These are phyloP conservation scores for Periphyllus acericola DNA, from an alignment of 2,888 invertebrate species.

Conservation along the genomic window DNA sequence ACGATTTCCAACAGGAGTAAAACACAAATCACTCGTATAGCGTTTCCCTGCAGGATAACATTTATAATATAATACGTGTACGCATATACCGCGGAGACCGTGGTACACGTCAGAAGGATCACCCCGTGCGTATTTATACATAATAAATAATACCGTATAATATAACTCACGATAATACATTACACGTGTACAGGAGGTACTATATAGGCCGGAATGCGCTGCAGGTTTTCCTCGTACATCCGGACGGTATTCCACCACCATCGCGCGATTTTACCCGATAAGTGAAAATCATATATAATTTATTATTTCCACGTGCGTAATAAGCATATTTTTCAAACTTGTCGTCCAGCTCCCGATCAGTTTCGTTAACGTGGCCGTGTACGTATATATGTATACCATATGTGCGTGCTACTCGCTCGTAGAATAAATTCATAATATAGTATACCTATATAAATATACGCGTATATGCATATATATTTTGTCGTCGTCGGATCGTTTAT, in stretches of 20 bases:
- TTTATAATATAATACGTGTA: no score
- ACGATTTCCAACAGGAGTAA: no score
- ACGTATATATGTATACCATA: background rate
- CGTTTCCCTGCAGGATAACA: no score
- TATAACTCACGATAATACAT: no score
- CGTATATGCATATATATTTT: background rate
- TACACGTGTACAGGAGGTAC: no score
- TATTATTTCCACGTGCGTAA: background rate
- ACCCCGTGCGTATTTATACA: background rate
- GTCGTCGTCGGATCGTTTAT: constrained; percentile 42
- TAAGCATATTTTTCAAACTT: background rate
- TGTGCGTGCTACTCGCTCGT: background rate
- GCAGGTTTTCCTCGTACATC: no score
- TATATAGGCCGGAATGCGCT: no score
- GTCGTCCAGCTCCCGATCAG: background rate
- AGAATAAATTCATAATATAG: background rate
- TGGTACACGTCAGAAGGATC: background rate
- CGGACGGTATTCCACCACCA: background rate
- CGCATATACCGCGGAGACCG: background rate
- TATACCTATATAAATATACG: background rate
- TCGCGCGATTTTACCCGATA: background rate
- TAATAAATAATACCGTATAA: no score
- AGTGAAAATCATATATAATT: background rate
- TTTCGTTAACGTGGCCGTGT: background rate
- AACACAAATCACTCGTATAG: no score